Evolutionary conservation across 2,888 invertebrate species (phyloP).

Genomic region (Onthophagus sagittarius): DNA sequence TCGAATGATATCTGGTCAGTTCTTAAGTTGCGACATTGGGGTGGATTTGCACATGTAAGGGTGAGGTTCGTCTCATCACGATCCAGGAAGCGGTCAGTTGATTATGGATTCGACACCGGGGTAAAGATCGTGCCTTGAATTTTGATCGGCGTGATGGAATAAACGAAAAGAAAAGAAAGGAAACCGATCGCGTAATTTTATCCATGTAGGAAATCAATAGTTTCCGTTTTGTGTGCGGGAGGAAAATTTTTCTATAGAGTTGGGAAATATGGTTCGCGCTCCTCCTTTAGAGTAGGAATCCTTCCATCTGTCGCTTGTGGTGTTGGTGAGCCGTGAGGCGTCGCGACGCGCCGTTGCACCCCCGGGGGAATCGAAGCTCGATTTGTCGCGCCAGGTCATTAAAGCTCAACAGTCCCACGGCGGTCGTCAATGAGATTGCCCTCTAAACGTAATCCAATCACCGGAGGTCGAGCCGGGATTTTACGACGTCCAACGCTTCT

Average conservation of each 20-base stretch:
- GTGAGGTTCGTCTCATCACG: not conserved
- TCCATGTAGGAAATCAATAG: not conserved
- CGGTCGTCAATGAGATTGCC: conserved; percentile 60
- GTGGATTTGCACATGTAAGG: not conserved
- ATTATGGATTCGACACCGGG: not conserved
- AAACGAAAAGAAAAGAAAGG: not conserved
- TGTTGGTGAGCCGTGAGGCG: not conserved
- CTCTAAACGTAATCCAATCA: conserved; percentile 66
- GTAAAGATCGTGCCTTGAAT: not conserved
- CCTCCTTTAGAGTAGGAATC: not conserved
- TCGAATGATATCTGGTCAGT: not conserved
- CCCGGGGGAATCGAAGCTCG: conserved; percentile 48
- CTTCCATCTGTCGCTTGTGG: not conserved
- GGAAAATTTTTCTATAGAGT: not conserved
- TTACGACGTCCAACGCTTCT: conserved; percentile 5
- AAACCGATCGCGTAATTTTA: not conserved
- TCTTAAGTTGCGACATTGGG: not conserved
- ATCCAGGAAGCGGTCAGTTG: not conserved
- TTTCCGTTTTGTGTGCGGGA: not conserved
- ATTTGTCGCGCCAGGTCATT: conserved; percentile 53
- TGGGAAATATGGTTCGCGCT: not conserved
- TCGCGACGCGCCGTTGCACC: conserved; percentile 29
- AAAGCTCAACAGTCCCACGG: conserved; percentile 53
- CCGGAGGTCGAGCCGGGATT: conserved; percentile 29
- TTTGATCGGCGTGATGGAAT: not conserved